Evolutionary conservation across 2,113 vertebrate genomes (phyloP), one percentile per base, ranked within the genome.

Genomic region (Amblyornis subalaris): DNA sequence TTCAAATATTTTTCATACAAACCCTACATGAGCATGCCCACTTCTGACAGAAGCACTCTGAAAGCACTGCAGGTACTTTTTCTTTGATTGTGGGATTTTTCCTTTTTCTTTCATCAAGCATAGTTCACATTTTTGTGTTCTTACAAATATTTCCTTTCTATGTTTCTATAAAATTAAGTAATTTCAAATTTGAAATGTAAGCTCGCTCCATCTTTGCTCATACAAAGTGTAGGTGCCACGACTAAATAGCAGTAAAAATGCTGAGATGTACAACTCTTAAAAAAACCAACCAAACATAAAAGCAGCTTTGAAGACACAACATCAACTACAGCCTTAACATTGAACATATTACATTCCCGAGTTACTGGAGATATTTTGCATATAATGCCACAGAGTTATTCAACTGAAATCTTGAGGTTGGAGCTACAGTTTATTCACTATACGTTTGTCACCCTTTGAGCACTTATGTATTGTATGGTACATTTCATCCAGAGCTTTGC

Each of bases 241-340:
- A 97, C 96, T 96, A 96, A 95, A 96, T 97, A 96, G 83, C 94
- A 94, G 93, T 93, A 96, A 95, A 96, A 96, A 97, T 88, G 96
- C 96, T 97, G 98, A 98, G 98, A 98, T 98, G 97, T 96, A 97
- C 92, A 97, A 96, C 97, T 97, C 88, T 93, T 91, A 72, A 95
- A 86, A 50, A 67, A 92, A 77, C 16, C 78, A 82, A 95, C 69
- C 77, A 88, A 95, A 96, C 82, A 84, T 88, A 96, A 96, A 98
- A 98, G 98, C 98, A 98, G 98, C 98, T 98, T 98, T 97, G 58
- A 80, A 98, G 96, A 98, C 93, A 96, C 95, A 80, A 95, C 93
- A 96, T 96, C 86, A 96, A 97, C 97, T 97, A 97, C 94, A 97
- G 97, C 97, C 96, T 97, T 97, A 97, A 98, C 97, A 98, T 91